Base-by-base conservation (phyloP, 2,888 invertebrate species). In the Eledone cirrhosa region DNA sequence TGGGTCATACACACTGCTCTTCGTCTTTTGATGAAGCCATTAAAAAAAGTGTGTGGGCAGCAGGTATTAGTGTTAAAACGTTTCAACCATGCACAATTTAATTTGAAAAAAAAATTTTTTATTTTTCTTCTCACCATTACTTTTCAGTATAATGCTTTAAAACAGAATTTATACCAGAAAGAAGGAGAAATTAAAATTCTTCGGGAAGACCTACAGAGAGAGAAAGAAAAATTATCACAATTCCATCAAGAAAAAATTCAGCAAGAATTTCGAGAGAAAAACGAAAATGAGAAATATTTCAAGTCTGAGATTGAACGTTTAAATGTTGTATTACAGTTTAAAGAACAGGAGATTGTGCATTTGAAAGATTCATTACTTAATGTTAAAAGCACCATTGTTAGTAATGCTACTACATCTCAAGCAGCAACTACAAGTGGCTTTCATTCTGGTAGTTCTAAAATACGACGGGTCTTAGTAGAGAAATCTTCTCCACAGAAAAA, bases 121-220 rank as follows among this genome's bases (percentile, higher is more conserved):
- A 41, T 8, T 11, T 41, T 41, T 41, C 41, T 41, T 41, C 3
- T 41, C 41, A 67, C 24, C 41, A 67, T n/a, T 14, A 33, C 47
- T 63, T 79, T 78, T 69, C 80, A 87, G 86, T 77, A 81, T 33
- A 80, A 83, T 3, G 79, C 81, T n/a, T 67, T 85, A 47, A 83
- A 83, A 78, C 83, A 85, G 41, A 85, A 86, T 59, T 74, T 84
- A 33, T 86, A 82, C 80, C 80, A 79, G 2, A 84, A 83, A 80
- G 86, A 86, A 47, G 88, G 88, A 19, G 84, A 86, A 79, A 84
- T 85, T 24, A 83, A 82, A 67, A 82, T 84, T 75, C 80, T 88
- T 31, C 81, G 84, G 41, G 84, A 85, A 27, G 83, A 82, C 3
- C 79, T 87, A 7, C 80, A 69, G 13, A 82, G 79, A 31, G 85